phyloP scores from a whole-genome alignment of 2,113 vertebrate species.

The Lampris incognitus region DNA sequence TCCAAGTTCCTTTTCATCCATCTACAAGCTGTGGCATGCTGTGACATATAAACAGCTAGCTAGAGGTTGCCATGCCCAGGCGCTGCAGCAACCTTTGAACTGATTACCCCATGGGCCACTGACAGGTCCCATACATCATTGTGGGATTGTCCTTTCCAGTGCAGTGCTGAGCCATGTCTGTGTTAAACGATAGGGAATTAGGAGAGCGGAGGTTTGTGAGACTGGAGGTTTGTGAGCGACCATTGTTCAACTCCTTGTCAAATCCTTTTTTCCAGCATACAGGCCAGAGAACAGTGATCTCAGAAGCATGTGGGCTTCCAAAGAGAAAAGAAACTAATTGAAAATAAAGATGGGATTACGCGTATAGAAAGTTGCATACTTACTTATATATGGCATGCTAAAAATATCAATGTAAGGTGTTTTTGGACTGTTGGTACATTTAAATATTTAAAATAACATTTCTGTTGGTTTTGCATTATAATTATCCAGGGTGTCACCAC shows the following conservation, averaged over 20 bases:
- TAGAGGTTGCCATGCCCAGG: slow-evolving; percentile 53
- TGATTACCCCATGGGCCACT: slow-evolving; percentile 55
- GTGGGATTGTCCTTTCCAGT: slow-evolving; percentile 36
- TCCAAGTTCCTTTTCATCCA: slow-evolving; percentile 3
- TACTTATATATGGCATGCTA: too few species aligned
- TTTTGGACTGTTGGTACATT: too few species aligned
- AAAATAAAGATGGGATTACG: not conserved
- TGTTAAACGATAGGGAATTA: slow-evolving; percentile 62
- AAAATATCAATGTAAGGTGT: too few species aligned
- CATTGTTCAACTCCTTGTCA: slow-evolving; percentile 30
- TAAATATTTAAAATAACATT: too few species aligned
- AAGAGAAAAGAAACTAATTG: slow-evolving; percentile 8
- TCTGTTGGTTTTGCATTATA: not conserved
- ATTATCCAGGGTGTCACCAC: too few species aligned
- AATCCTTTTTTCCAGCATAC: slow-evolving; percentile 29
- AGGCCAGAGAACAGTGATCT: slow-evolving; percentile 2
- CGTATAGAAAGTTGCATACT: too few species aligned
- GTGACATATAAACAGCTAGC: slow-evolving; percentile 59
- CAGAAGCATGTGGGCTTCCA: slow-evolving; percentile 13
- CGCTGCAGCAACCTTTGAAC: slow-evolving; percentile 64
- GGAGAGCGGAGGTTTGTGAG: slow-evolving; percentile 20
- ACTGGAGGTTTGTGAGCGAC: slow-evolving; percentile 12
- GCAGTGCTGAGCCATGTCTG: slow-evolving; percentile 50
- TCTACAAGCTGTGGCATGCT: slow-evolving; percentile 46
- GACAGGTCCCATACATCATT: slow-evolving; percentile 76